Base-by-base conservation (phyloP, 2,113 vertebrate species). In the Thalassarche chlororhynchos region DNA sequence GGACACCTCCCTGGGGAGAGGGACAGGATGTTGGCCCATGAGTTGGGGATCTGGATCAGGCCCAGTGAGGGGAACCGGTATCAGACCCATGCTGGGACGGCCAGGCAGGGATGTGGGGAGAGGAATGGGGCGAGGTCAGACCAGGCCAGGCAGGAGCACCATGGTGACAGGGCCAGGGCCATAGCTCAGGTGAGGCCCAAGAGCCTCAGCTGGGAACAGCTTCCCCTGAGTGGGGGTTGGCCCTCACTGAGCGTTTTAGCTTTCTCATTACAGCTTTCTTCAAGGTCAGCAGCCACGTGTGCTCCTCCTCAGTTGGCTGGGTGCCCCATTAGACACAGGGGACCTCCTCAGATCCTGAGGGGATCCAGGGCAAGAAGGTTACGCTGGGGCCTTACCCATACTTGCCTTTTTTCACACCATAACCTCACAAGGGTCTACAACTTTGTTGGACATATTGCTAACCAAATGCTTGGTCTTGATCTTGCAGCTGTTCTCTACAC, bases 1-100 rank as follows among this genome's bases (percentile, higher is more conserved):
- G 0, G 11, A 10, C 24, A 29, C 8, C 10, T 47, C n/a, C 12
- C 13, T 0, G 4, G 40, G 3, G 13, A 54, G 29, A 29, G 40
- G 57, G n/a, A n/a, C 24, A 25, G 68, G 19, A 42, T 1, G 4
- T 8, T 17, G 38, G 14, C 7, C 46, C 12, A 25, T 5, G 2
- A n/a, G 6, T 0, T 36, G 1, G 17, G 31, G 17, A 8, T 42
- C 29, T 17, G 19, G 23, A 24, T 52, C 38, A 60, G 12, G n/a
- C 32, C 17, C 11, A 10, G 32, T 6, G 12, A 80, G 17, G 28
- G 51, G 12, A 78, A 17, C 1, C 28, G 10, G 4, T n/a, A 2
- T 11, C 40, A 38, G 46, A 17, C 1, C 6, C 24, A 20, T 14
- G 8, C 58, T 13, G 23, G 12, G 19, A 34, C 5, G 5, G 20